Percentiles rank a stretch among this genome's conserved stretches.
Evolutionary conservation across 1,140 invertebrate genomes (phyloP).

Genomic region (Drosophila quadrilineata): DNA sequence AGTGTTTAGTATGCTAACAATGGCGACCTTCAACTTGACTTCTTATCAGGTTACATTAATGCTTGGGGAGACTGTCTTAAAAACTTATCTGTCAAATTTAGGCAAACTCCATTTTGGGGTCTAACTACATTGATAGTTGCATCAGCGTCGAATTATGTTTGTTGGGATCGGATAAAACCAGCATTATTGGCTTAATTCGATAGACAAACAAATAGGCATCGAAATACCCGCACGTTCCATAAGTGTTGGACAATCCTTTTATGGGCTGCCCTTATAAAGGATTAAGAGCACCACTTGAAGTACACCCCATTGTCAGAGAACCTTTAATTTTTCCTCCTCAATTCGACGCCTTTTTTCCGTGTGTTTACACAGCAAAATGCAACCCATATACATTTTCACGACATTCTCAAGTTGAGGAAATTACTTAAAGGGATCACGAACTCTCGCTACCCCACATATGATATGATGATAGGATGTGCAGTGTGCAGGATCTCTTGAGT

Average conservation of each 20-base stretch:
- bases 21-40: constrained; percentile 58
- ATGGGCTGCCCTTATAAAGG: constrained; percentile 57
- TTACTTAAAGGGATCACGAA: constrained; percentile 79
- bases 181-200: constrained; percentile 42
- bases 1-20: constrained; percentile 31
- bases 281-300: constrained; percentile 53
- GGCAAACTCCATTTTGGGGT: background rate
- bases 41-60: constrained; percentile 27
- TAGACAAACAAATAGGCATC: constrained; percentile 45
- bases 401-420: constrained; percentile 67
- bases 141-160: constrained; percentile 13
- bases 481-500: constrained; percentile 53
- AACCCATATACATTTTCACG: constrained; percentile 61
- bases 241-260: constrained; percentile 49
- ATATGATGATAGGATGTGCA: constrained; percentile 6
- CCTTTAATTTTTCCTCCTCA: constrained; percentile 44
- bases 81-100: constrained; percentile 34
- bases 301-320: constrained; percentile 27
- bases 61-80: background rate
- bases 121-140: background rate
- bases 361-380: constrained; percentile 68
- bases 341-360: constrained; percentile 68
- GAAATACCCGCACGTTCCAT: constrained; percentile 66
- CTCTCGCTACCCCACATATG: constrained; percentile 30
- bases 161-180: constrained; percentile 16